phyloP scores from a whole-genome alignment of 2,888 invertebrate genomes.

The Calliopum simillimum region DNA sequence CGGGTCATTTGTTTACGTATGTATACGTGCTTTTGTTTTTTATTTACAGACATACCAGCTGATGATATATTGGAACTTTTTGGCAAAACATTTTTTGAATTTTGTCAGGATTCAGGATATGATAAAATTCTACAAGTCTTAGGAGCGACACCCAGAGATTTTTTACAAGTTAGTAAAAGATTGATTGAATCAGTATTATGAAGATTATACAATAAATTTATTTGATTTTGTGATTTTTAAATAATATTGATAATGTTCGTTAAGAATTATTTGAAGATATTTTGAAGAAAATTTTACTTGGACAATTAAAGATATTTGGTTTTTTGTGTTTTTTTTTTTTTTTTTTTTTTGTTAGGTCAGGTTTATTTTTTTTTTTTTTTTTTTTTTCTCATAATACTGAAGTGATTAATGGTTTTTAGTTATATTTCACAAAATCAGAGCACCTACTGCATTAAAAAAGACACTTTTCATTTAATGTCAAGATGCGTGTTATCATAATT shows the following conservation, averaged over 20 bases:
- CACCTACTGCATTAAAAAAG: too few relatives aligned
- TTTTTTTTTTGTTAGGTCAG: not conserved
- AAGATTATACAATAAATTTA: not conserved
- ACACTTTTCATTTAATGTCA: too few relatives aligned
- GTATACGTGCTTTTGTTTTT: not conserved
- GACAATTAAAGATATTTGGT: not conserved
- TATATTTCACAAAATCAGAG: too few relatives aligned
- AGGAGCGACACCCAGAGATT: conserved; percentile 94
- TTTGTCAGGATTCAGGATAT: conserved; percentile 97
- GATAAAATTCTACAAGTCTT: conserved; percentile 94
- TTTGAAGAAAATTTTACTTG: not conserved
- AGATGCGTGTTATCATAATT: too few relatives aligned
- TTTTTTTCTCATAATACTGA: too few relatives aligned
- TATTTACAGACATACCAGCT: conserved; percentile 83
- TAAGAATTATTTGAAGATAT: not conserved
- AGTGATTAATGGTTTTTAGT: too few relatives aligned
- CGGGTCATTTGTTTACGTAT: not conserved
- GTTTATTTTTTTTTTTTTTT: too few relatives aligned
- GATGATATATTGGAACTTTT: conserved; percentile 90
- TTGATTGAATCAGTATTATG: not conserved
- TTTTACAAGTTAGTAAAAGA: conserved; percentile 78
- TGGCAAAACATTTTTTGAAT: conserved; percentile 95
- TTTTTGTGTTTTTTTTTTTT: not conserved
- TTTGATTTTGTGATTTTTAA: not conserved
- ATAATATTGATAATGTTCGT: not conserved